These are phyloP conservation scores for Hydra vulgaris DNA, from an alignment of 30 jellyfish, hydroid and myxozoan species.

Conservation along the genomic window DNA sequence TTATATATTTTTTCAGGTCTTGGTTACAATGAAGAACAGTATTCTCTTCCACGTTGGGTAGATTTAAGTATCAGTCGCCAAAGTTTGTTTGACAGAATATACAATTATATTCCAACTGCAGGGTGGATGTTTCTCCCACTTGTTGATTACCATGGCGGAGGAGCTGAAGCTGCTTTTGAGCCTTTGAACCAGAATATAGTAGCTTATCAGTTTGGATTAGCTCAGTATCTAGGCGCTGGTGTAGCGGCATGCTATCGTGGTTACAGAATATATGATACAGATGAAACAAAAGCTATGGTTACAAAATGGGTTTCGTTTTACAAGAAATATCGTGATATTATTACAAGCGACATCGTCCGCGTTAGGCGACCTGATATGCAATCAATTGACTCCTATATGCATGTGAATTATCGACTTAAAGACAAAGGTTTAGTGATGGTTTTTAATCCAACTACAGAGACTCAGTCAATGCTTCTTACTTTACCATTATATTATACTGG, in stretches of 20 bases:
- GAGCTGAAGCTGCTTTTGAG: conserved; percentile 29
- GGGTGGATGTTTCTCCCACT: conserved; percentile 35
- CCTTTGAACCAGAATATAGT: conserved; percentile 10
- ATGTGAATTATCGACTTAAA: conserved; percentile 8
- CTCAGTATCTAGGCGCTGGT: conserved; percentile 35
- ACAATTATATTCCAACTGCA: conserved; percentile 21
- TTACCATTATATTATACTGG: conserved; percentile 28
- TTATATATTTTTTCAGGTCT: conserved; percentile 29
- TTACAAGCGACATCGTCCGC: conserved; percentile 29
- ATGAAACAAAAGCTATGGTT: conserved; percentile 20
- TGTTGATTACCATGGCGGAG: conserved; percentile 26
- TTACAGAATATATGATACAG: conserved; percentile 17
- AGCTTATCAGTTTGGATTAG: conserved; percentile 14
- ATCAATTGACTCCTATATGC: conserved; percentile 26
- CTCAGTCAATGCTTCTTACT: conserved; percentile 6
- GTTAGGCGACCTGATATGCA: conserved; percentile 32
- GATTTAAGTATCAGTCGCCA: conserved; percentile 28
- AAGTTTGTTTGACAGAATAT: conserved; percentile 16
- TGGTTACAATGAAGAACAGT: conserved; percentile 29
- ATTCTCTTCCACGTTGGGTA: conserved; percentile 21
- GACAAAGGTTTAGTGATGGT: conserved; percentile 26
- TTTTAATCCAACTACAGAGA: conserved; percentile 19
- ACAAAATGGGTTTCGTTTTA: conserved; percentile 26
- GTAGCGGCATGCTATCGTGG: conserved; percentile 39
- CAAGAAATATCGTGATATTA: conserved; percentile 23